Base-by-base conservation (phyloP, 2,888 invertebrate species). In the Acanthoscelides obtectus region DNA sequence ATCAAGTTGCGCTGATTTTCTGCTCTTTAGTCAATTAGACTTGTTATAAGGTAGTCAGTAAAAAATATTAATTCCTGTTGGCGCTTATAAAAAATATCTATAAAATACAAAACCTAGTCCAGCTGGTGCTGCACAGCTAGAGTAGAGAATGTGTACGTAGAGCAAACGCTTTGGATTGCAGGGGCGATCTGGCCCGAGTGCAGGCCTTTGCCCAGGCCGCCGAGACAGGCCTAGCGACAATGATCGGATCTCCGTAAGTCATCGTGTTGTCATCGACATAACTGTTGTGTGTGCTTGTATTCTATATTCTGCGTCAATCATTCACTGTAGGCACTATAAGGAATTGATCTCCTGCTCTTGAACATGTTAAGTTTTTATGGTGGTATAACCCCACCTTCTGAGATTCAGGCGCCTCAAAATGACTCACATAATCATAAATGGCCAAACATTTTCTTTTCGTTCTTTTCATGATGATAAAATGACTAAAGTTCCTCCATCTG, bases 171-270 rank as follows among this genome's bases (percentile, higher is more conserved):
- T 68, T 84, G 80, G 81, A 79, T 88, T 88, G 84, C 88, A 88
- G 88, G 88, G 88, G 88, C 81, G 88, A 88, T 81, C 82, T 87
- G 79, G 85, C 86, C 78, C 81, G 85, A 80, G 85, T 86, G 79
- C 82, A 84, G 77, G 85, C 78, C 68, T 71, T 72, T 69, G 73
- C 83, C 75, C 80, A 83, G 75, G 81, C 82, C 73, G 80, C 83
- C 76, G 45, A 45, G 45, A 45, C 45, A 45, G 45, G 45, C 45
- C 45, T 45, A 45, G 45, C 83, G 83, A 78, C 82, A 81, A 79
- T 85, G 83, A 80, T 83, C 85, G 86, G 86, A 86, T 87, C 86
- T 86, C 76, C 79, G 80, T 73, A 77, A 77, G 79, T 77, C 81
- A 79, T 78, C 45, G 5, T 45, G 4, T 5, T 5, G 45, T 45